These are phyloP conservation scores for Pangasius krempfi DNA, from an alignment of 2,797 vertebrate species.

Conservation along the genomic window DNA sequence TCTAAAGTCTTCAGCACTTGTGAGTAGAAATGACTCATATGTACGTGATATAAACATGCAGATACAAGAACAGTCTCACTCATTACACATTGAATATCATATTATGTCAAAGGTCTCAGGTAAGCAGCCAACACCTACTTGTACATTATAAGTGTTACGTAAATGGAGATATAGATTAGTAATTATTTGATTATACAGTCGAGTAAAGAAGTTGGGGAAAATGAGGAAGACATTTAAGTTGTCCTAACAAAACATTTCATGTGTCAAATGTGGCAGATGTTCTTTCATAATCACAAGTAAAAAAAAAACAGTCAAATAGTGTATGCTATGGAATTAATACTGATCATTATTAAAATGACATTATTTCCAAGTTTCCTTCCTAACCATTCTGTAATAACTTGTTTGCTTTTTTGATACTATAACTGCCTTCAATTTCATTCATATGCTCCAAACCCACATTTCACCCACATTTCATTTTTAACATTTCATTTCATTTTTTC, in stretches of 20 bases:
- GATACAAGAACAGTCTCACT: constrained; percentile 10
- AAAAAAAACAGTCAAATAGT: background rate
- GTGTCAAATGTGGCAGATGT: background rate
- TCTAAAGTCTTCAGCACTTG: background rate
- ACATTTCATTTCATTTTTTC: background rate
- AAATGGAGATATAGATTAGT: background rate
- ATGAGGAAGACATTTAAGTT: background rate
- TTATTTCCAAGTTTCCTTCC: background rate
- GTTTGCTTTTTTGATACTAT: background rate
- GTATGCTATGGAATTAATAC: background rate
- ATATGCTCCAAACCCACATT: background rate
- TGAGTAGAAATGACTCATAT: background rate
- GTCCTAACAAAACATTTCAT: background rate
- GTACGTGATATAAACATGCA: background rate
- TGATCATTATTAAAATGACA: background rate
- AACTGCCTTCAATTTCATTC: background rate
- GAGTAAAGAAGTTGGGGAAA: background rate
- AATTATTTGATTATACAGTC: background rate
- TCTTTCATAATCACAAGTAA: background rate
- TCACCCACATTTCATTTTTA: background rate
- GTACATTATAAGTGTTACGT: background rate
- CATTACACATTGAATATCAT: background rate
- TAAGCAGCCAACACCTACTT: constrained; percentile 26
- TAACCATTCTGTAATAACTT: background rate
- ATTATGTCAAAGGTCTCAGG: constrained; percentile 11